Evolutionary conservation across 2,113 vertebrate genomes (phyloP), one percentile per base, ranked within the genome.

Genomic region (Misgurnus mizolepis): DNA sequence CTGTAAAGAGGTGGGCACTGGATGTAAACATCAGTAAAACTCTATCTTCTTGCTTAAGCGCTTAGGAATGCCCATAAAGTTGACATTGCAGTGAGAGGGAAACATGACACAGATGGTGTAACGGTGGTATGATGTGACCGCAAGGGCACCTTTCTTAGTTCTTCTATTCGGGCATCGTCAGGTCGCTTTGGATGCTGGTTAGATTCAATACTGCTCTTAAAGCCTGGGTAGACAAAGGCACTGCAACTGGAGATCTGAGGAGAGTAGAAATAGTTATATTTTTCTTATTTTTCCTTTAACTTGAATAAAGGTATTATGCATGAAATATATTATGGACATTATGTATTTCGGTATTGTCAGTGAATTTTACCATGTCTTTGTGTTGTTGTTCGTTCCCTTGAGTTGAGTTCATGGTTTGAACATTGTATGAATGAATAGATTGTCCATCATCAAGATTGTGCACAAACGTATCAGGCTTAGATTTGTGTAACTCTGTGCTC

Each of bases 401-500:
- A 75, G 85, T 77, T 4, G 86, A 90, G 68, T 94, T 95, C 82
- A 93, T 82, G 18, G 89, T 89, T 88, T 96, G 95, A 66, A 56
- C 87, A 39, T 94, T 95, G 81, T 95, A 94, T 86, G 93, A 95
- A 80, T 93, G 84, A 17, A 88, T 88, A 0, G 84, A 34, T 18
- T 72, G 76, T 9, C 47, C 80, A 12, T 83, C 71, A 3, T 55
- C 43, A 40, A 82, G 80, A 0, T 86, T 72, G 7, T 88, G 83
- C 67, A 69, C 67, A 8, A 94, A 67, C 5, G 80, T 58, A 47
- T 85, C 85, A 1, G 27, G 68, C 49, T 67, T 62, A 1, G 85
- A 18, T 73, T 74, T 89, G 9, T 79, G 70, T 17, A 83, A 0
- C 73, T 58, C 84, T 50, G 67, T 86, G 79, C 84, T 90, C 1